Conservation (phyloP, 2,888 invertebrate genomes). For the Apamea sordens region DNA sequence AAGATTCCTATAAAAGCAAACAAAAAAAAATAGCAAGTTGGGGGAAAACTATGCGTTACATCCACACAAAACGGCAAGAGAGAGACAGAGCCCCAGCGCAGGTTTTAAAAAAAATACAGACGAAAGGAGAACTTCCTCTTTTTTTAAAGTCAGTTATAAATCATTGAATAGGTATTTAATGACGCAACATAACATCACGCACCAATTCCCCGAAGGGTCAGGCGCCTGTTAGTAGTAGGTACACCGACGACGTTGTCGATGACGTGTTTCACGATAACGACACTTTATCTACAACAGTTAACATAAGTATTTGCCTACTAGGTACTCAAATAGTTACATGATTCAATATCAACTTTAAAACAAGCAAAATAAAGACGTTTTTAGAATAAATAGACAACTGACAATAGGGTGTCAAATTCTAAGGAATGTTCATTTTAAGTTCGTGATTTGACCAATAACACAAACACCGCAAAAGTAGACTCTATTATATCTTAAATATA, state of each 20-base stretch:
- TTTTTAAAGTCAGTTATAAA: background rate
- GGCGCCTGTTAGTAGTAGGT: background rate
- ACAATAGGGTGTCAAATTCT: background rate
- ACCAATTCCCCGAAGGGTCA: background rate
- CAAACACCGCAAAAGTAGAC: background rate
- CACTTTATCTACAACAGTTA: background rate
- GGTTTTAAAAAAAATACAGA: background rate
- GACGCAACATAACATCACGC: background rate
- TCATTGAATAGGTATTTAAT: background rate
- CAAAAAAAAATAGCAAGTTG: too few relatives aligned
- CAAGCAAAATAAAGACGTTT: background rate
- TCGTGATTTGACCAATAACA: too few relatives aligned
- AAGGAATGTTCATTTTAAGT: background rate
- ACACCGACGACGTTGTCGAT: background rate
- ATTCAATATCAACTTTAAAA: background rate
- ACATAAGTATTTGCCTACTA: background rate
- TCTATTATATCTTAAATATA: too few relatives aligned
- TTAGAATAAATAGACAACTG: background rate
- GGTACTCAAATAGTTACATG: background rate
- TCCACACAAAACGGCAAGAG: too few relatives aligned
- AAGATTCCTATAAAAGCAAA: too few relatives aligned
- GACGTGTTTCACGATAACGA: background rate
- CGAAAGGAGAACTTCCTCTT: background rate
- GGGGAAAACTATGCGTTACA: too few relatives aligned
- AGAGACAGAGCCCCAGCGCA: too few relatives aligned